Evolutionary conservation across 2,797 vertebrate species (phyloP).

Genomic region (Echeneis naucrates): DNA sequence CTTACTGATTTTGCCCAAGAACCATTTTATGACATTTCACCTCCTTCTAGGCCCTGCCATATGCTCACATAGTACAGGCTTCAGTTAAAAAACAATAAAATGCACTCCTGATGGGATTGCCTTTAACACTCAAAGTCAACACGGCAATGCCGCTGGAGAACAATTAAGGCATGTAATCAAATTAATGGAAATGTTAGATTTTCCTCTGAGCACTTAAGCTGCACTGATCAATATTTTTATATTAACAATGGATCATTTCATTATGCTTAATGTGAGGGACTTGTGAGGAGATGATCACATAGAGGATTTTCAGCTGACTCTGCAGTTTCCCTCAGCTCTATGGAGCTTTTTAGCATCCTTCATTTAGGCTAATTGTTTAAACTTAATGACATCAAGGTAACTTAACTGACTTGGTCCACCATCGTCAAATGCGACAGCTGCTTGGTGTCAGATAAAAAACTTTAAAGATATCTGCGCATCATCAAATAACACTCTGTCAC

Average conservation of each 20-base stretch:
- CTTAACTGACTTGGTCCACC: slow-evolving; percentile 15
- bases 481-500: background rate
- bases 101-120: slow-evolving; percentile 11
- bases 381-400: slow-evolving; percentile 1
- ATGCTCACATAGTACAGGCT: background rate
- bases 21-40: slow-evolving; percentile 12
- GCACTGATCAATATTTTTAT: slow-evolving; percentile 29
- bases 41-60: slow-evolving; percentile 11
- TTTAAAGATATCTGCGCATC: background rate
- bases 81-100: slow-evolving; percentile 9
- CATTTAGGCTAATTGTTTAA: background rate
- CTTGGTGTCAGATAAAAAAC: background rate
- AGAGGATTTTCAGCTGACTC: background rate
- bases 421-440: background rate
- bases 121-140: slow-evolving; percentile 12
- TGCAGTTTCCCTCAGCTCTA: background rate
- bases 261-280: slow-evolving; percentile 15
- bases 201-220: slow-evolving; percentile 23
- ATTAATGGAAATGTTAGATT: slow-evolving; percentile 24
- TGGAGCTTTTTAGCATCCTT: slow-evolving; percentile 14
- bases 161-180: slow-evolving; percentile 1
- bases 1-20: background rate
- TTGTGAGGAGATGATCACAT: background rate
- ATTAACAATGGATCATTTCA: slow-evolving; percentile 28
- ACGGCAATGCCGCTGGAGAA: background rate